These are phyloP conservation scores for Agrilus cyanescens DNA, from an alignment of 2,888 invertebrate species.

Conservation along the genomic window DNA sequence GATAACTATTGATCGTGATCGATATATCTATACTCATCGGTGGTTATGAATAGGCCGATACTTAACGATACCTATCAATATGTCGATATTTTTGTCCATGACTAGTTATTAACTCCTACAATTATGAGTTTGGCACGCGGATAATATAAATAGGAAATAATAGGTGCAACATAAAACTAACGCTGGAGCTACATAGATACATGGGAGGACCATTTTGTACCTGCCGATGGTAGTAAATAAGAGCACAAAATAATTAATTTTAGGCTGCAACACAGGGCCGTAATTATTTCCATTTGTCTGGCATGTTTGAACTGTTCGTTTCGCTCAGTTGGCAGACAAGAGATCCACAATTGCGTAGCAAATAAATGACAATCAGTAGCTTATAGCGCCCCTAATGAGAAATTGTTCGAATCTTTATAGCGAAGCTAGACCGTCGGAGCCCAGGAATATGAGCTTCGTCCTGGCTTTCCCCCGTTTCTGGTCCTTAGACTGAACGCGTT, in stretches of 20 bases:
- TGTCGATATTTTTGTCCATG: no score
- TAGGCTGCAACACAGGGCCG: slow-evolving; percentile 11
- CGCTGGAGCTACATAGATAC: no score
- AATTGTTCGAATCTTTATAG: slow-evolving; percentile 36
- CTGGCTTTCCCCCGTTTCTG: slow-evolving; percentile 1
- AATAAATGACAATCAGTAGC: slow-evolving; percentile 36
- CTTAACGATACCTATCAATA: no score
- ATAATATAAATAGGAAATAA: no score
- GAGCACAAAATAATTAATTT: slow-evolving; percentile 15
- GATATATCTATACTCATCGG: no score
- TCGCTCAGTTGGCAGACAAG: slow-evolving; percentile 25
- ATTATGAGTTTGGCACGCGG: no score
- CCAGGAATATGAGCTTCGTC: slow-evolving; percentile 6
- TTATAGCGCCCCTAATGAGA: slow-evolving; percentile 35
- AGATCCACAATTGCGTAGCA: slow-evolving; percentile 33
- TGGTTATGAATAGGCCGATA: no score
- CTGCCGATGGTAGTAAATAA: slow-evolving; percentile 8
- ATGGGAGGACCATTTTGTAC: not conserved
- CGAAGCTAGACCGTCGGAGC: slow-evolving; percentile 11
- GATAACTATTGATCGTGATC: no score
- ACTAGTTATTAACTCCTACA: no score
- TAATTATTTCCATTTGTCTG: slow-evolving; percentile 32
- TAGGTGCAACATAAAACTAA: no score
- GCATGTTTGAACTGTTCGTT: slow-evolving; percentile 28
- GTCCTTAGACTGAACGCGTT: slow-evolving; percentile 12